Evolutionary conservation across 2,797 vertebrate species (phyloP), one percentile per base, ranked within the genome.

Genomic region (Hypotaenidia philippensis): DNA sequence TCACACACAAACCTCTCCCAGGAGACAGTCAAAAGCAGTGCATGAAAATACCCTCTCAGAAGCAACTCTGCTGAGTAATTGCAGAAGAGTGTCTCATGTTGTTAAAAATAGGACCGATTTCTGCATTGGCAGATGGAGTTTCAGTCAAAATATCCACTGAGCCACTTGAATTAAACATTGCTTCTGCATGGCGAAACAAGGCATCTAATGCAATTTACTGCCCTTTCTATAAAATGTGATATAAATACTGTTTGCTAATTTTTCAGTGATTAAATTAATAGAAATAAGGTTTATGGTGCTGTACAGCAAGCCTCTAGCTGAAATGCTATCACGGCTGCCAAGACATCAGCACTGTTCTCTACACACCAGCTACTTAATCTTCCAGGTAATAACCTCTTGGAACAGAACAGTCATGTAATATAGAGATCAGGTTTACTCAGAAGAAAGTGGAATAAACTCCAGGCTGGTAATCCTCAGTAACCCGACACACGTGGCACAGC

Each of bases 111-210:
- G 91, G 95, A 89, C 9, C 52, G 26, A 93, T 50, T 91, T 91
- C 82, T 96, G 79, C 29, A 87, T 21, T 34, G 59, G 65, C 44
- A 96, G 52, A 94, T 55, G 50, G 57, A 83, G 44, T 82, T 96
- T 91, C 71, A 91, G 92, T 69, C 66, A 90, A 94, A 97, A 94
- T 83, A 94, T 64, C 64, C 81, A 90, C 60, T 31, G 32, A 94
- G 56, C 59, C 83, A 65, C 84, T 80, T 72, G 32, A 96, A 94
- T 86, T 86, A 95, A 91, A 59, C 47, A 52, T 45, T 92, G 44
- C 49, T 78, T 78, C 65, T 93, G 80, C 52, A 36, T 16, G 6
- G 59, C 38, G n/a, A 32, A 87, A 91, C 38, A 32, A 88, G 75
- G 41, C 25, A 81, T 49, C 53, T 81, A 71, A 74, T 31, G 47